Base-by-base conservation (phyloP, 2,113 vertebrate species). In the Notarius quadriscutis region DNA sequence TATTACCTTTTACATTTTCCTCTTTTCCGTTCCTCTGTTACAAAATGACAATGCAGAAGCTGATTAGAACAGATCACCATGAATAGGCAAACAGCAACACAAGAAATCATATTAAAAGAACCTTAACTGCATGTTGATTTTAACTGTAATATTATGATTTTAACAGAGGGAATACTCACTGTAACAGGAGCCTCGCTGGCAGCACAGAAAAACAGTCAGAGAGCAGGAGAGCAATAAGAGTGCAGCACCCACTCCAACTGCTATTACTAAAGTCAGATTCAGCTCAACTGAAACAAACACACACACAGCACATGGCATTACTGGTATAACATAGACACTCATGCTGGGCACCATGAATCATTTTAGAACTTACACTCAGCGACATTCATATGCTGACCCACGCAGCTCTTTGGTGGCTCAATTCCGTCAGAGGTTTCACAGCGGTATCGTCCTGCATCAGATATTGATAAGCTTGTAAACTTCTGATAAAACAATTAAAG, bases 371-470 rank as follows among this genome's bases (percentile, higher is more conserved):
- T 90, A 94, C 94, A 96, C 87, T 95, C 96, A 94, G 95, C 93
- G 30, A 99, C 95, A 94, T 97, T 95, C 90, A 99, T 95, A 78
- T 92, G 92, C 81, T 95, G 96, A 85, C 94, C 95, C 78, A 94
- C 92, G 86, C 97, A 99, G 89, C 94, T 97, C 92, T 96, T 96
- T 82, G 96, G 87, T 18, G 92, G 93, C 89, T 97, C 98, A 72
- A 97, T 92, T 1, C 93, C 95, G 90, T 98, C 98, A 69, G 90
- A 96, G 82, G 98, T 96, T 93, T 98, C 97, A 78, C 98, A 99
- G 93, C 95, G 96, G 91, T 98, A 99, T 87, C 96, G 95, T 84
- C 98, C 97, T 3, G 94, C 93, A 85, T 99, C 97, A 11, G 91
- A 88, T 91, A 95, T 97, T 89, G 96, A 96, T 90, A 99, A 94